phyloP scores from a whole-genome alignment of 1,140 invertebrate genomes.

The Phenacoccus solenopsis region DNA sequence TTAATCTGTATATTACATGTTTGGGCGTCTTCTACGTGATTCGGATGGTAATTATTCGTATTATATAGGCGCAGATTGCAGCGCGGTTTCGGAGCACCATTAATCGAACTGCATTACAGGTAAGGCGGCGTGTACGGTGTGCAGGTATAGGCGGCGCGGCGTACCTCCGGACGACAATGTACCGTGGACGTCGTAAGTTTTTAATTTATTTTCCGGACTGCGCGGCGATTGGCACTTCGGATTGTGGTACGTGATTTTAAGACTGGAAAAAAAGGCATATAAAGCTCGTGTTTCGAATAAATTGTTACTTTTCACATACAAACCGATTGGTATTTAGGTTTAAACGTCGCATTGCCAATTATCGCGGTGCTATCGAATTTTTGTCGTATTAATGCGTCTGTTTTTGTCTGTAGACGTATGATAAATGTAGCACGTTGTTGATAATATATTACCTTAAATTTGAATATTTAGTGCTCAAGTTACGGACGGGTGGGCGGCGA shows the following conservation, averaged over 20 bases:
- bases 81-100: neutral
- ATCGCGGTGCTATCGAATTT: too few species aligned
- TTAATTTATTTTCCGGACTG: neutral
- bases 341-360: too few species aligned
- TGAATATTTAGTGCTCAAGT: neutral
- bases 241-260: neutral
- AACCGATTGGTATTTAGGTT: too few species aligned
- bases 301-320: too few species aligned
- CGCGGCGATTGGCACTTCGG: neutral
- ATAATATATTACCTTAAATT: neutral
- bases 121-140: too few species aligned
- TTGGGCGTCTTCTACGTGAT: conserved; percentile 15
- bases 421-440: neutral
- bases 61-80: neutral
- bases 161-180: neutral
- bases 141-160: too few species aligned
- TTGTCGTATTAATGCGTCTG: too few species aligned
- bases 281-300: neutral
- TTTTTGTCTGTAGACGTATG: neutral
- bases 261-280: too few species aligned
- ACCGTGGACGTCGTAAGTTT: neutral
- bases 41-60: conserved; percentile 5
- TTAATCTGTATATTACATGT: conserved; percentile 16
- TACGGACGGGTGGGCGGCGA: neutral
- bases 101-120: neutral